Evolutionary conservation across 2,888 invertebrate species (phyloP).

Genomic region (Pasiphila rectangulata): DNA sequence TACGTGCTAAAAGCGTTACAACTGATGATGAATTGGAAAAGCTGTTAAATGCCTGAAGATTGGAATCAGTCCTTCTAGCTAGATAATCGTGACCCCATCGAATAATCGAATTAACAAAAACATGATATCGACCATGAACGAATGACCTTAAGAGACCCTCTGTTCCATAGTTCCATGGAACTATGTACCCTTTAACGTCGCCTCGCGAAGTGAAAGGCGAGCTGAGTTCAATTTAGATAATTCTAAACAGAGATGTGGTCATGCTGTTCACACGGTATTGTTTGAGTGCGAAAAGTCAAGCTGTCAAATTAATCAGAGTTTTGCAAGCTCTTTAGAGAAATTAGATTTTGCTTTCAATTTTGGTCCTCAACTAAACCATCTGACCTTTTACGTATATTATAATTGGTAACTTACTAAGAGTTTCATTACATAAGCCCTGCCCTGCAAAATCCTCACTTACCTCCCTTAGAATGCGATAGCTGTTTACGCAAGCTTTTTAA

Average conservation of each 20-base stretch:
- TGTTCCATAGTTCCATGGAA: constrained; percentile 44
- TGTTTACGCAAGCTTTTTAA: not conserved
- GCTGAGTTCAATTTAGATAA: constrained; percentile 54
- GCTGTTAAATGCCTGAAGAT: too few relatives aligned
- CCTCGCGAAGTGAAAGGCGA: constrained; percentile 70
- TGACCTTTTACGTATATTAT: constrained; percentile 21
- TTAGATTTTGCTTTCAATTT: constrained; percentile 21
- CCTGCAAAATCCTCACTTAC: constrained; percentile 17
- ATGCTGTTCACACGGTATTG: constrained; percentile 62
- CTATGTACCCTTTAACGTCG: constrained; percentile 57
- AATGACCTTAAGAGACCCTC: constrained; percentile 55
- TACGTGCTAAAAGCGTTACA: too few relatives aligned
- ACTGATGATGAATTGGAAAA: too few relatives aligned
- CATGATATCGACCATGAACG: constrained; percentile 45
- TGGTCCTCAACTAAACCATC: constrained; percentile 15
- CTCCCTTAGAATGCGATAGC: constrained; percentile 5
- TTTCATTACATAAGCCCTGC: constrained; percentile 15
- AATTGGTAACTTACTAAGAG: constrained; percentile 4
- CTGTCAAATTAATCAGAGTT: constrained; percentile 49
- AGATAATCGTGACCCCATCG: not conserved
- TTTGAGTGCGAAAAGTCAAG: constrained; percentile 45
- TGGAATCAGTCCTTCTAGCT: not conserved
- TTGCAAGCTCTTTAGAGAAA: constrained; percentile 51
- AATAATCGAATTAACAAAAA: constrained; percentile 24
- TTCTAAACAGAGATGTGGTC: constrained; percentile 56